Base-by-base conservation (phyloP, 2,797 vertebrate species). In the Sebastes wilsoni region DNA sequence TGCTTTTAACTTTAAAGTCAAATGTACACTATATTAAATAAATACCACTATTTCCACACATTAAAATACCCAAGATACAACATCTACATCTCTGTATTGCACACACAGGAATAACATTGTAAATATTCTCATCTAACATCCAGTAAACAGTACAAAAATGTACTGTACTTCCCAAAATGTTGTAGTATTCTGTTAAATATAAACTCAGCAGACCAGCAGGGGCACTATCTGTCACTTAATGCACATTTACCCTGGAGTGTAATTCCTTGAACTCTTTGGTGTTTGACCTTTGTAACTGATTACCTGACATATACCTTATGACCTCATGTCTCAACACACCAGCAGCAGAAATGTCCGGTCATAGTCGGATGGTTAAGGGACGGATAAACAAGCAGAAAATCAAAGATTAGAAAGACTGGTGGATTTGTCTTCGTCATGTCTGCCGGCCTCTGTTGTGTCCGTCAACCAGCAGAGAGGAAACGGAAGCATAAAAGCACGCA, bases 221-320 rank as follows among this genome's bases (percentile, higher is more conserved):
- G 65, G 72, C 73, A 30, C 34, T 27, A 1, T 49, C 72, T 56
- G 38, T 66, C 30, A 58, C 59, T 74, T 66, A 14, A 36, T 61
- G n/a, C 13, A 6, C 61, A 16, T 70, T 3, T 52, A 4, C 3
- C 2, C 13, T 38, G 20, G 3, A 20, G 28, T 25, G 27, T 20
- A 16, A 11, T 12, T 25, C 46, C 16, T 65, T 82, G 61, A 80
- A 79, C 61, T 65, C 62, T 60, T 55, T 32, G 27, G 1, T 12
- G 58, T 77, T 77, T 68, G 67, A 89, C 74, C 67, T 46, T 27
- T 16, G 89, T 90, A 60, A 90, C 86, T 89, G 74, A 92, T 90
- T 88, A 81, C 61, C 82, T 72, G 32, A 59, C 42, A 36, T 30
- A 46, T 28, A 66, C 69, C 32, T 62, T 8, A 65, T 23, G 28